phyloP scores from a whole-genome alignment of 2,888 invertebrate species.

The Drosophila niveifrons region DNA sequence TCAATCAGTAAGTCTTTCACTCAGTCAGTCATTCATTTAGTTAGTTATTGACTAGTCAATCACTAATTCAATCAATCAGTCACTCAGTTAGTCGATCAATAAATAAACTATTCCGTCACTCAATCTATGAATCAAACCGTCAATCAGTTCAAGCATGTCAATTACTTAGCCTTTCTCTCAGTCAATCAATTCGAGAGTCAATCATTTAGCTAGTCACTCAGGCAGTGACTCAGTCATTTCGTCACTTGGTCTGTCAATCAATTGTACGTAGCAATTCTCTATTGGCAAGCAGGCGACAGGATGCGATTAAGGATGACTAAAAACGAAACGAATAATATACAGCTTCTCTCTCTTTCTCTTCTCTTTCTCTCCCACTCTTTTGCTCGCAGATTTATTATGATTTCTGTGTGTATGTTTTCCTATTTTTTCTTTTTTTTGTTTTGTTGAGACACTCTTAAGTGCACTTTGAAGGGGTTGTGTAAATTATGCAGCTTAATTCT shows the following conservation, averaged over 20 bases:
- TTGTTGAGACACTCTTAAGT: constrained; percentile 58
- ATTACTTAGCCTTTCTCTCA: no score
- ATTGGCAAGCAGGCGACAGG: constrained; percentile 66
- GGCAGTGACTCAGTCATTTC: constrained; percentile 28
- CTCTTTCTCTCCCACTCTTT: background rate
- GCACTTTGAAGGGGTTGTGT: constrained; percentile 76
- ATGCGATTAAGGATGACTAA: constrained; percentile 27
- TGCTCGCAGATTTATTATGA: constrained; percentile 28
- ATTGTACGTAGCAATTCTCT: constrained; percentile 70
- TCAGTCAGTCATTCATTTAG: constrained; percentile 19
- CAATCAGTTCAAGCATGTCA: no score
- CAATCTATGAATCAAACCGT: no score
- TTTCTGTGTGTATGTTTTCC: constrained; percentile 26
- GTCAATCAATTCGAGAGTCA: constrained; percentile 22
- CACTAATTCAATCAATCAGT: no score
- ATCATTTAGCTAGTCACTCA: constrained; percentile 28
- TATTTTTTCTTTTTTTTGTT: no score
- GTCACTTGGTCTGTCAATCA: constrained; percentile 48
- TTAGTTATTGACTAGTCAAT: no score
- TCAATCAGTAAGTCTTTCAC: constrained; percentile 13
- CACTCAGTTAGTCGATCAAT: no score
- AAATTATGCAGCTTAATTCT: constrained; percentile 81
- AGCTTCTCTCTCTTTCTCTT: constrained; percentile 16
- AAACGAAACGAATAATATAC: constrained; percentile 47
- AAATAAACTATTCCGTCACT: no score